phyloP scores from a whole-genome alignment of 2,113 vertebrate species.

The Vulpes lagopus region DNA sequence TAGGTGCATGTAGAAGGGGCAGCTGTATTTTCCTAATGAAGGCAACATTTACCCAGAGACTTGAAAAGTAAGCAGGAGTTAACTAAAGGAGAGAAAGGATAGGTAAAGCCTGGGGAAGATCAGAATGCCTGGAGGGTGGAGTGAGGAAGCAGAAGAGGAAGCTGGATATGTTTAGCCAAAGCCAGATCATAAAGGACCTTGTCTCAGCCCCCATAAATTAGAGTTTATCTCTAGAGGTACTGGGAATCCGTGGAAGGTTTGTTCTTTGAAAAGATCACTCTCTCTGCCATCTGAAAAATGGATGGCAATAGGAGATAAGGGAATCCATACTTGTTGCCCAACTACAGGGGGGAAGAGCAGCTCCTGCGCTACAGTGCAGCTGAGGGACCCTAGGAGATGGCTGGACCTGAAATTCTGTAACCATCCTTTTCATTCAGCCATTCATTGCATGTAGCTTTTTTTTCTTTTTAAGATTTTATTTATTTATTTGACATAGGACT shows the following conservation, averaged over 20 bases:
- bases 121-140: not conserved
- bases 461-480: too few relatives aligned
- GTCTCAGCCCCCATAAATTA: not conserved
- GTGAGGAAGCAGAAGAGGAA: not conserved
- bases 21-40: not conserved
- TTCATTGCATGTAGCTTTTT: constrained; percentile 8
- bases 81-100: not conserved
- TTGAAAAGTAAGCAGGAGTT: not conserved
- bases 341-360: not conserved
- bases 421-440: not conserved
- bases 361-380: not conserved
- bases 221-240: not conserved
- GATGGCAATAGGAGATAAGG: not conserved
- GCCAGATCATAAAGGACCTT: not conserved
- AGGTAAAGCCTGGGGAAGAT: not conserved
- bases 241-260: constrained; percentile 16
- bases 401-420: not conserved
- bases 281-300: not conserved
- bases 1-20: not conserved
- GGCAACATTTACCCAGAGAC: not conserved
- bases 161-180: not conserved
- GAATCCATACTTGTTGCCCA: not conserved
- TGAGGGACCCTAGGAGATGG: not conserved
- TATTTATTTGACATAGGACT: too few relatives aligned
- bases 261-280: constrained; percentile 23